phyloP scores from a whole-genome alignment of 1,140 invertebrate genomes.

The Gonatopus flavifemur region DNA sequence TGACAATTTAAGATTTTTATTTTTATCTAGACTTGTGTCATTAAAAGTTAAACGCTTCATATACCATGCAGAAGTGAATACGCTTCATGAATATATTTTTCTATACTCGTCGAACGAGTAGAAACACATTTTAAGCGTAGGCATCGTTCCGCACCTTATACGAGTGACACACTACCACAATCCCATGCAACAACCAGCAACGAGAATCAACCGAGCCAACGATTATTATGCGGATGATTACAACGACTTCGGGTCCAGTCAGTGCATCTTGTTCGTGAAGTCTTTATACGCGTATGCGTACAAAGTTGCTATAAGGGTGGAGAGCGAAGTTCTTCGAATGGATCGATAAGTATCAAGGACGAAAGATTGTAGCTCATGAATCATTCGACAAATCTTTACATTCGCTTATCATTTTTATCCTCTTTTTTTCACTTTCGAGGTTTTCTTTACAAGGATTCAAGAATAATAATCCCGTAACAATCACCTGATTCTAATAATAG shows the following conservation, averaged over 20 bases:
- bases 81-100: no score
- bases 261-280: constrained; percentile 1
- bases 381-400: constrained; percentile 9
- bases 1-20: no score
- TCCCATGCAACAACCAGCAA: no score
- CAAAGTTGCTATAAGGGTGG: constrained; percentile 17
- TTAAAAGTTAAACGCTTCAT: no score
- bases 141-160: constrained; percentile 35
- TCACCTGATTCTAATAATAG: no score
- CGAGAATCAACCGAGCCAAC: constrained; percentile 16
- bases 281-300: no score
- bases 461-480: no score
- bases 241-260: constrained; percentile 16
- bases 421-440: no score
- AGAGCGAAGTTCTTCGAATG: constrained; percentile 23
- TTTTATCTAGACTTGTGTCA: no score
- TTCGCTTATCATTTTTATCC: not conserved
- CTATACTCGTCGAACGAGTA: no score
- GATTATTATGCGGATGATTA: constrained; percentile 37
- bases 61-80: no score
- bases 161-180: constrained; percentile 39
- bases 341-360: constrained; percentile 18
- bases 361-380: constrained; percentile 22
- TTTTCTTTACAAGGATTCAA: no score
- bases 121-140: constrained; percentile 25